A percentile compares a stretch with the other conserved stretches of the same genome.
phyloP scores from a whole-genome alignment of 2,113 vertebrate genomes.

The Nymphicus hollandicus region DNA sequence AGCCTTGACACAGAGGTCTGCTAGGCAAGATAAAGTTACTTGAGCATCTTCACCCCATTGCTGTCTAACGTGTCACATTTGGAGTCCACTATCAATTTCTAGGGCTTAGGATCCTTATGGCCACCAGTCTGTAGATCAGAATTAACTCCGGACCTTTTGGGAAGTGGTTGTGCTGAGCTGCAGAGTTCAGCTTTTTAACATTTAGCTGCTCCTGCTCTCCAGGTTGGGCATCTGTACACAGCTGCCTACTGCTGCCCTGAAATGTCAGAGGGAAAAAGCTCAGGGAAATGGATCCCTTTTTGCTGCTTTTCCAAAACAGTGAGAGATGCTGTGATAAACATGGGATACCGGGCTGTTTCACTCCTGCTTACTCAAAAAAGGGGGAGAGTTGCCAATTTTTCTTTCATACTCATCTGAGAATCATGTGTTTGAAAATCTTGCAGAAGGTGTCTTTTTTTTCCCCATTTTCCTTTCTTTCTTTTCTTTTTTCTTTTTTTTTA shows the following conservation, averaged over 20 bases:
- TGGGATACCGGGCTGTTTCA: not conserved
- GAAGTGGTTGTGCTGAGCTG: not conserved
- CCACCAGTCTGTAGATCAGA: not conserved
- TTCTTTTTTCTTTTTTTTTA: fast-evolving
- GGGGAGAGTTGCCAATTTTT: not conserved
- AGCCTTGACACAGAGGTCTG: not conserved
- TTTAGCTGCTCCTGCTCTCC: not conserved
- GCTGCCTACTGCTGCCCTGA: not conserved
- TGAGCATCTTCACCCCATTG: not conserved
- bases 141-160: not conserved
- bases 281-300: not conserved
- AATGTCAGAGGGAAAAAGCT: not conserved
- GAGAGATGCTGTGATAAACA: not conserved
- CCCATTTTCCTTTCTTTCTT: fast-evolving
- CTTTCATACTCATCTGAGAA: slow-evolving; percentile 29
- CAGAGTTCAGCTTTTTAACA: not conserved
- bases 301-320: not conserved
- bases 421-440: slow-evolving; percentile 2
- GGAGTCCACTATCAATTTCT: slow-evolving; percentile 6
- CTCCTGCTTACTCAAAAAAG: not conserved
- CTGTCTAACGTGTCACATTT: slow-evolving; percentile 22
- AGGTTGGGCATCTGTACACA: not conserved
- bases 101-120: not conserved
- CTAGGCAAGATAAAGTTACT: slow-evolving; percentile 42
- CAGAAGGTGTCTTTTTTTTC: not conserved